Percentiles rank a stretch among this genome's conserved stretches.
Evolutionary conservation across 2,113 vertebrate genomes (phyloP).

Genomic region (Rhinolophus ferrumequinum): DNA sequence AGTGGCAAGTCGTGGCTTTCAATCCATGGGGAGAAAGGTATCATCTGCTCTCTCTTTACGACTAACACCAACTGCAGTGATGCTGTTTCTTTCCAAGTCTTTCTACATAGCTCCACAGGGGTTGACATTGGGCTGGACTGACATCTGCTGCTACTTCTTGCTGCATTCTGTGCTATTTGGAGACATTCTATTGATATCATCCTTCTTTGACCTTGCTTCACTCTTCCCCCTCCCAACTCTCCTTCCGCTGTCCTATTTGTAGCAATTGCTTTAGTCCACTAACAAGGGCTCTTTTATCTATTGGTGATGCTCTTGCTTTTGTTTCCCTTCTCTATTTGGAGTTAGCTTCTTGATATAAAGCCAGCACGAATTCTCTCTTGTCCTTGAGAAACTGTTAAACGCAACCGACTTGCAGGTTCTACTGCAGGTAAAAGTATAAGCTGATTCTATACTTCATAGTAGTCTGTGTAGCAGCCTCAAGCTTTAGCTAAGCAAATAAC

Average conservation of each 20-base stretch:
- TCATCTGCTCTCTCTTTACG: constrained; percentile 64
- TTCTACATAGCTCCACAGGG: constrained; percentile 69
- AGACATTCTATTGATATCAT: constrained; percentile 81
- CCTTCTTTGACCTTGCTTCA: constrained; percentile 79
- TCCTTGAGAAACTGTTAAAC: constrained; percentile 69
- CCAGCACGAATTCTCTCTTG: constrained; percentile 52
- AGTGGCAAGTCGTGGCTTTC: constrained; percentile 43
- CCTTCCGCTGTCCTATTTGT: constrained; percentile 80
- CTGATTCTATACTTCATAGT: background rate
- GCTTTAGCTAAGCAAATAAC: constrained; percentile 51
- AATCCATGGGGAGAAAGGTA: constrained; percentile 63
- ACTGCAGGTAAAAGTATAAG: constrained; percentile 38
- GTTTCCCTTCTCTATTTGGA: constrained; percentile 71
- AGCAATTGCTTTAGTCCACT: constrained; percentile 67
- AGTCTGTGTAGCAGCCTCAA: background rate
- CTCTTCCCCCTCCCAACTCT: constrained; percentile 66
- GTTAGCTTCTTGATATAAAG: constrained; percentile 50
- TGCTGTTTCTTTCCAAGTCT: constrained; percentile 78
- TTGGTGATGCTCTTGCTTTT: constrained; percentile 65
- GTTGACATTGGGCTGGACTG: constrained; percentile 80
- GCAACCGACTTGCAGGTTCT: background rate
- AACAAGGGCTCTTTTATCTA: constrained; percentile 71
- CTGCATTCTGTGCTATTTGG: constrained; percentile 79
- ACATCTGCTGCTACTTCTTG: constrained; percentile 81
- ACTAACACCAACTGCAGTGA: constrained; percentile 71